A percentile compares a stretch with the other conserved stretches of the same genome.
These are phyloP conservation scores for Ceratina australensis DNA, from an alignment of 1,140 invertebrate species.

Conservation along the genomic window DNA sequence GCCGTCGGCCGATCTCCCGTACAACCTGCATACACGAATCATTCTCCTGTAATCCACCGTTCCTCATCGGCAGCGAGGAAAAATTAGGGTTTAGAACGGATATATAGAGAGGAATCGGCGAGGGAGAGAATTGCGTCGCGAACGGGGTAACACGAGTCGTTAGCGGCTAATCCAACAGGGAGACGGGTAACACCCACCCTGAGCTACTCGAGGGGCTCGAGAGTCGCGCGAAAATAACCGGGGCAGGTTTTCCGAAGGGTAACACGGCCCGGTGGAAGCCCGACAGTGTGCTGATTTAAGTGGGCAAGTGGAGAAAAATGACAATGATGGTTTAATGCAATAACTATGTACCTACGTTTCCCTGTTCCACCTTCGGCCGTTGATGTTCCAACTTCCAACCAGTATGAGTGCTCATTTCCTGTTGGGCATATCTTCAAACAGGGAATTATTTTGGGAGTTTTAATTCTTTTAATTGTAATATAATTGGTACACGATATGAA, in stretches of 20 bases:
- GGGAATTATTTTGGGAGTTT: too few species aligned
- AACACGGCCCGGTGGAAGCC: constrained; percentile 21
- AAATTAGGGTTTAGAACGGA: constrained; percentile 6
- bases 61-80: not conserved
- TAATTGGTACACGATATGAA: too few species aligned
- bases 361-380: constrained; percentile 45
- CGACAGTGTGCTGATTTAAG: constrained; percentile 70
- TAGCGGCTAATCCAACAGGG: constrained; percentile 72
- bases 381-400: constrained; percentile 22
- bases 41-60: not conserved
- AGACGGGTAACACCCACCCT: constrained; percentile 14
- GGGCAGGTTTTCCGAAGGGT: constrained; percentile 51
- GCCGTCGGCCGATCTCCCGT: not conserved
- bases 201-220: constrained; percentile 51
- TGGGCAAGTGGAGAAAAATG: constrained; percentile 78
- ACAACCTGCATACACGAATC: not conserved
- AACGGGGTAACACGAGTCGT: constrained; percentile 73
- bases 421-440: too few species aligned
- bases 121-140: constrained; percentile 69
- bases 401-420: not conserved
- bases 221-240: constrained; percentile 69
- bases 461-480: too few species aligned
- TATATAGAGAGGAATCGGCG: not conserved
- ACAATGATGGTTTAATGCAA: constrained; percentile 79
- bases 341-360: constrained; percentile 74